Percentiles rank a stretch among this genome's conserved stretches.
Conservation (phyloP, 2,113 vertebrate genomes). For the Tenrec ecaudatus region DNA sequence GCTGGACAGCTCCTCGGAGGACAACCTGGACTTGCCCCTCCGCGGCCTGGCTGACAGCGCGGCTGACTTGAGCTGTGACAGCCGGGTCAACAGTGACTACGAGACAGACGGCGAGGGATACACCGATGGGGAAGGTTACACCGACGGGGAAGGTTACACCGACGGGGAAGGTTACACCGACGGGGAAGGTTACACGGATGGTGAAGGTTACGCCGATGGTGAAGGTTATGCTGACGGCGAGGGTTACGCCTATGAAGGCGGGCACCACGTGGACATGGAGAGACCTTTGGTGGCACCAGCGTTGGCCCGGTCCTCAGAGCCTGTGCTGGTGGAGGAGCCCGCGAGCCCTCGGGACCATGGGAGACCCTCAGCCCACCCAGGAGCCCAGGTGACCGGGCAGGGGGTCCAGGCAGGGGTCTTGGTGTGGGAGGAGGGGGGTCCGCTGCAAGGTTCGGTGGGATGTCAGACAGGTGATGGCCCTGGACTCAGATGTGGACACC, state of each 20-base stretch:
- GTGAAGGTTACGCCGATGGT: conserved; percentile 86
- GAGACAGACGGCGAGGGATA: conserved; percentile 90
- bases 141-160: conserved; percentile 77
- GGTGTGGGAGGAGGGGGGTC: accelerated
- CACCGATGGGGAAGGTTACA: conserved; percentile 92
- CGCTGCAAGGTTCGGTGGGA: neutral
- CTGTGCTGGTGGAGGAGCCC: conserved; percentile 26
- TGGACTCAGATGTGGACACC: neutral
- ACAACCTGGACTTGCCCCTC: conserved; percentile 89
- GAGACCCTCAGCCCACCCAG: conserved; percentile 68
- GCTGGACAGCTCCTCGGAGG: conserved; percentile 88
- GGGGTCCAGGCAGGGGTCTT: neutral
- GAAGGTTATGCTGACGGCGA: conserved; percentile 87
- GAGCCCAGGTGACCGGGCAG: neutral
- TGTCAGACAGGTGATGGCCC: neutral
- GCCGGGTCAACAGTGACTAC: conserved; percentile 91
- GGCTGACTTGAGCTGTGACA: conserved; percentile 95
- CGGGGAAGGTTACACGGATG: conserved; percentile 82
- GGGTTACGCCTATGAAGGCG: conserved; percentile 77
- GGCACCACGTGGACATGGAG: conserved; percentile 84
- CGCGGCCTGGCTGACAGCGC: conserved; percentile 80
- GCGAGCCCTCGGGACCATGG: conserved; percentile 51
- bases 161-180: conserved; percentile 90
- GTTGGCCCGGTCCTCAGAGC: conserved; percentile 86
- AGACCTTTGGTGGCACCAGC: conserved; percentile 69